Evolutionary conservation across 23 tunicate species (phyloP).

Genomic region (Phallusia fumigata): DNA sequence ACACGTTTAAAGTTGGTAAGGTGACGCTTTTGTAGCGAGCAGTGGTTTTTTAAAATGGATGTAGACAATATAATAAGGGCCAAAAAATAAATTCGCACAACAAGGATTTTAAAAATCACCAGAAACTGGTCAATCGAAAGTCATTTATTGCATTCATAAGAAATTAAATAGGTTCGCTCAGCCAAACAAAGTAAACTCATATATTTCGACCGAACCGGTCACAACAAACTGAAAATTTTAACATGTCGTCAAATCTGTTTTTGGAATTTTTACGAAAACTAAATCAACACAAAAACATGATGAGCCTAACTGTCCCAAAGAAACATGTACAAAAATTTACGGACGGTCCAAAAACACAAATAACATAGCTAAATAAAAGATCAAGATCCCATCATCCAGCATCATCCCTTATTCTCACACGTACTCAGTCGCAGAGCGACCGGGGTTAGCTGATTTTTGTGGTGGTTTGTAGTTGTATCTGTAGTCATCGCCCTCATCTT

Average conservation of each 20-base stretch:
- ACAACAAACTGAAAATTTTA: no score
- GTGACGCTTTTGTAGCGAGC: neutral
- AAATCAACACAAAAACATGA: no score
- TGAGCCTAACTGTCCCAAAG: neutral
- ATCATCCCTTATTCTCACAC: constrained; percentile 16
- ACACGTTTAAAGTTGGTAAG: neutral
- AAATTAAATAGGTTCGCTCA: no score
- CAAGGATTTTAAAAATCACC: neutral
- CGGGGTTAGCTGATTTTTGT: neutral
- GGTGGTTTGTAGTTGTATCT: constrained; percentile 88
- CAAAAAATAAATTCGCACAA: neutral
- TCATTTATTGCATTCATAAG: no score
- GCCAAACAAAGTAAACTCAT: no score
- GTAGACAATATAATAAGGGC: neutral
- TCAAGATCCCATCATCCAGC: neutral
- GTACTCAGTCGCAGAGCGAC: constrained; percentile 27
- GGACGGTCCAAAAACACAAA: neutral
- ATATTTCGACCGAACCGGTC: no score
- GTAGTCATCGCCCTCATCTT: constrained; percentile 45
- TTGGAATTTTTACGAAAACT: no score
- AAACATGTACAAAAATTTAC: neutral
- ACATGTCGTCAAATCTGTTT: no score
- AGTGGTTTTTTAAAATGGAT: neutral
- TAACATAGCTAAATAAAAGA: neutral
- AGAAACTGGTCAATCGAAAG: no score